Evolutionary conservation across 2,797 vertebrate species (phyloP), one percentile per base, ranked within the genome.

Genomic region (Anniella stebbinsi): DNA sequence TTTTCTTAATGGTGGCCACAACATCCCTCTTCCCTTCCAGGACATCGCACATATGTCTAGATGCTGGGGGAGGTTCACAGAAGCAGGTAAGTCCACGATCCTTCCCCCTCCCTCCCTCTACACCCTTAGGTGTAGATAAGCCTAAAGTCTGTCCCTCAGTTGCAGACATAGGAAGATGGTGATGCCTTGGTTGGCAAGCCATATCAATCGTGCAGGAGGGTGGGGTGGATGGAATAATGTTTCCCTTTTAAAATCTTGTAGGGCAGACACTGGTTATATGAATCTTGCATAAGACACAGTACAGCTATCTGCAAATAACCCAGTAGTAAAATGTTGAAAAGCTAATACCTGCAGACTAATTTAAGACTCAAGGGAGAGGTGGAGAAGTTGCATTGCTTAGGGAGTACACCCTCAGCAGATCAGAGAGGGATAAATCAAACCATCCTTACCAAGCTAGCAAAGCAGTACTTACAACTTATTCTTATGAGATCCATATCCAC

Each of bases 391-490:
- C 57, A 51, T 67, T 76, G 51, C 41, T 66, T 76, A 70, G 72
- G 80, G 70, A 89, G 17, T 51, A 51, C 33, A 45, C 33, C 23
- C 57, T 60, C 21, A 66, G 36, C 54, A 83, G 69, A 45, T 84
- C 54, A 67, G 33, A 38, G 80, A 30, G 67, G 21, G 88, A 84
- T 84, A 84, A 66, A 51, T 88, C 80, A 73, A 48, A n/a, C 11
- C 81, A 36, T 83, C 75, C 60, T 48, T 67, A 83, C 54, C 38
- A 25, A 75, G 38, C 70, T 66, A 48, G 54, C 21, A 83, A 82
- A 83, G 38, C 87, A 75, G 18, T 69, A 75, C 54, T 88, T 66
- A 66, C 36, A 45, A 72, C 70, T 83, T 75, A 12, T 80, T 87
- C 21, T 70, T 36, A 76, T 80, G 33, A 84, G 45, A 89, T 15